Base-by-base conservation (phyloP, 2,113 vertebrate species). In the Plectropomus leopardus region DNA sequence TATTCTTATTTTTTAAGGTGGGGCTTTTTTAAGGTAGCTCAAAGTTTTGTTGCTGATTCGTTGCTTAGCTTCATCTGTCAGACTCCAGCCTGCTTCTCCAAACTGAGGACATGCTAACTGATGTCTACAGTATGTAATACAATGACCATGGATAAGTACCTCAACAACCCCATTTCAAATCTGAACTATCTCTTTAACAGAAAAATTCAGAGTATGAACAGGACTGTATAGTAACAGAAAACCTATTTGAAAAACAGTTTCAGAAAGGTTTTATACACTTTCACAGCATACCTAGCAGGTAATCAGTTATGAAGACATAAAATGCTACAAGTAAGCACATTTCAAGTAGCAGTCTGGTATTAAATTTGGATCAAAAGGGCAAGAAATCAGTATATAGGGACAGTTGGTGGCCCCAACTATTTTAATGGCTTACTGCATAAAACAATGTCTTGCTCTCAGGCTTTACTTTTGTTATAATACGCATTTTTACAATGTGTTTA, bases 371-470 rank as follows among this genome's bases (percentile, higher is more conserved):
- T 57, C 32, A 71, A 72, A 54, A 80, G 11, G 36, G 15, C 32
- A 45, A 92, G 24, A 89, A 86, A 63, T 76, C 70, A 88, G 36
- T 93, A 92, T 85, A 84, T 90, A 92, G 84, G 88, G 90, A 90
- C 30, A 13, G 15, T 44, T 60, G 53, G 14, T n/a, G 30, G 34
- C 23, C n/a, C n/a, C n/a, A n/a, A n/a, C n/a, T n/a, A 13, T n/a
- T 80, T 48, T 53, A 3, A 23, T n/a, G 19, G 17, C 5, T 28
- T 60, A 26, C 10, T 40, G 4, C 30, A 26, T 4, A 13, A 14
- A 47, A 54, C 7, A 10, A 8, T 28, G 19, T 45, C 24, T 10
- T 17, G 5, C 15, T 67, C 26, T 73, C 15, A 0, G 5, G 0
- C 21, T 61, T 13, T 51, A 30, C 45, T 61, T 64, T 53, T 17